Percentiles rank a stretch among this genome's conserved stretches.
phyloP scores from a whole-genome alignment of 2,888 invertebrate genomes.

The Eugnorisma glareosa region DNA sequence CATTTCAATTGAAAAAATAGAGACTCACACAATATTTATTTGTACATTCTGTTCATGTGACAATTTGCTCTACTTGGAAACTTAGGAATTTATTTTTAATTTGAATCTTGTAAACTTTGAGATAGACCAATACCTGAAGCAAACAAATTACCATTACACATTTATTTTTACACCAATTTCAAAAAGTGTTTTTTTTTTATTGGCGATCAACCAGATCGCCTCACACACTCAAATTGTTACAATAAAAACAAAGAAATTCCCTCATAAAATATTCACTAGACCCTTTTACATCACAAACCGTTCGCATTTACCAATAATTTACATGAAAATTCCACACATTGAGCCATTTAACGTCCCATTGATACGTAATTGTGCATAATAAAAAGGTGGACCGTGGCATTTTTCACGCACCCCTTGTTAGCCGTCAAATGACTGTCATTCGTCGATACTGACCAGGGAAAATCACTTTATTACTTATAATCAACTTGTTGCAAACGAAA shows the following conservation, averaged over 20 bases:
- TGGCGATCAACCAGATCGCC: too few relatives aligned
- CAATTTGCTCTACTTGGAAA: neutral
- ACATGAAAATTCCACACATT: constrained; percentile 61
- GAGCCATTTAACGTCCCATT: constrained; percentile 67
- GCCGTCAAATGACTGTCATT: constrained; percentile 75
- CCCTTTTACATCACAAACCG: constrained; percentile 47
- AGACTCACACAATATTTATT: neutral
- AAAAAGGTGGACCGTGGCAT: constrained; percentile 66
- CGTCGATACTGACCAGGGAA: constrained; percentile 67
- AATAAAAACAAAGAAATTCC: constrained; percentile 14
- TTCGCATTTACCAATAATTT: constrained; percentile 52
- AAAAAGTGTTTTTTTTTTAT: neutral
- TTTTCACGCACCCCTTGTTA: constrained; percentile 69
- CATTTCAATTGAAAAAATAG: neutral
- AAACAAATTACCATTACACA: neutral
- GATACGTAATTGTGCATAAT: constrained; percentile 73
- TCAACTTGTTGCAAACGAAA: constrained; percentile 79
- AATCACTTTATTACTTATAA: constrained; percentile 83
- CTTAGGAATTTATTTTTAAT: neutral
- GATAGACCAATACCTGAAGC: neutral
- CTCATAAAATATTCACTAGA: constrained; percentile 9
- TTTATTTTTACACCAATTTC: neutral
- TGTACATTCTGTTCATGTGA: neutral
- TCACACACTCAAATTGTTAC: neutral
- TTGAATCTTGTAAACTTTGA: neutral